Base-by-base conservation (phyloP, 2,113 vertebrate species). In the Spilogale gracilis region DNA sequence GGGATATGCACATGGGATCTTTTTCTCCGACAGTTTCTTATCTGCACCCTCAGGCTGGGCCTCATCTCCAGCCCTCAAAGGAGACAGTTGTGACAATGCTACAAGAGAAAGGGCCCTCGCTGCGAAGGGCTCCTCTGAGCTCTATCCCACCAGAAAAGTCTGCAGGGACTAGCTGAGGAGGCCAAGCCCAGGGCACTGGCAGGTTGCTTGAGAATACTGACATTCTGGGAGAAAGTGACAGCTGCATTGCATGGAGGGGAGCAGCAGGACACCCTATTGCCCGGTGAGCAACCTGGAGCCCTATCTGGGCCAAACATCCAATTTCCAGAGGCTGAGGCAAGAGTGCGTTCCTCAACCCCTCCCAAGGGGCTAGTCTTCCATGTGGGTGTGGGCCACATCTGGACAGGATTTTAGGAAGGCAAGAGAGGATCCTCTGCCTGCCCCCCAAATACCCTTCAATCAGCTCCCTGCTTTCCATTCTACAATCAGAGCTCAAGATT, bases 1-100 rank as follows among this genome's bases (percentile, higher is more conserved):
- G 9, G 45, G 48, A 5, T 25, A 48, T 9, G 3, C 21, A 9
- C 0, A 1, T 0, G 1, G 27, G 3, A 30, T 73, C 38, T 56
- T 17, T 17, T 13, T 60, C 23, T 9, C 61, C 16, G 43, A 3
- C 17, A 27, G 43, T 65, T 84, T 89, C 43, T 0, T 25, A 21
- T 16, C 21, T 32, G 25, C 1, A 17, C 25, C 20, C 27, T 21
- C 0, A 0, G 67, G 69, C 54, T 9, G 27, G 78, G 67, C 38
- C 25, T 32, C 38, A 54, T 56, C 32, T 67, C 30, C 6, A 61
- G n/a, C 11, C 27, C 60, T 48, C 23, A 9, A 16, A 27, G 65
- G 74, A 50, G 38, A 48, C 43, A 32, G 18, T 10, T 30, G 56
- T 1, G 38, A 78, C 45, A 58, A 90, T 2, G 43, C n/a, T 14